Evolutionary conservation across 2,797 vertebrate genomes (phyloP).

Genomic region (Sternarchorhynchus goeldii): DNA sequence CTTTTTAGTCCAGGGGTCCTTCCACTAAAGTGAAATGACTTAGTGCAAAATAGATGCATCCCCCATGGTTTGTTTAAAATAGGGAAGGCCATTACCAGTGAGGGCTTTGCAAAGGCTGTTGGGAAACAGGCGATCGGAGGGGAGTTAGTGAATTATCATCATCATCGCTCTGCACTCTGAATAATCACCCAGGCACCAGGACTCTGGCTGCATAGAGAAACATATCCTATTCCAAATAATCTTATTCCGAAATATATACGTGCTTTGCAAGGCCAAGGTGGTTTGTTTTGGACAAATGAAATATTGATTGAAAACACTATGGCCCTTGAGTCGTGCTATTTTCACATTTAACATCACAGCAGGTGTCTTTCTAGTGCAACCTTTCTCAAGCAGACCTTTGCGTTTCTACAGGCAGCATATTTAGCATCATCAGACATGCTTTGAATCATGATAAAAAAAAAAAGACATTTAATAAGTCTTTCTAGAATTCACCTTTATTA

Average conservation of each 20-base stretch:
- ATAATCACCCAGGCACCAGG: conserved; percentile 53
- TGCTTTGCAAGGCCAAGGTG: conserved; percentile 57
- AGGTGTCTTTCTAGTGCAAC: conserved; percentile 9
- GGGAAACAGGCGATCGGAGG: conserved; percentile 64
- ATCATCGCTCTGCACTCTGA: conserved; percentile 55
- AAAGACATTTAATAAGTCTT: conserved; percentile 1
- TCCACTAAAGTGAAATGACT: conserved; percentile 68
- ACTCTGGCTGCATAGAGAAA: conserved; percentile 61
- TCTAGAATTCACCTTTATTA: conserved; percentile 16
- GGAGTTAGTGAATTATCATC: conserved; percentile 68
- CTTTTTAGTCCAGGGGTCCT: conserved; percentile 63
- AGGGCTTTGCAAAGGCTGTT: conserved; percentile 55
- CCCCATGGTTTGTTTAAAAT: conserved; percentile 73
- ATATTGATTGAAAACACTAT: conserved; percentile 68
- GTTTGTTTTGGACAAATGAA: conserved; percentile 69
- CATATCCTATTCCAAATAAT: conserved; percentile 64
- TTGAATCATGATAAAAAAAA: conserved; percentile 16
- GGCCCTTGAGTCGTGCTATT: conserved; percentile 42
- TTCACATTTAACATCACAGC: conserved; percentile 38
- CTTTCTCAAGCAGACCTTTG: conserved; percentile 27
- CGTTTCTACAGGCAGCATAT: conserved; percentile 10
- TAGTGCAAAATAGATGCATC: conserved; percentile 73
- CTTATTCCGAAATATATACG: conserved; percentile 51
- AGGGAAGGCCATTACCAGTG: conserved; percentile 64
- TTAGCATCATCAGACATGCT: conserved; percentile 29